A percentile compares a stretch with the other conserved stretches of the same genome.
Evolutionary conservation across 2,797 vertebrate species (phyloP).

Genomic region (Uromys caudimaculatus): DNA sequence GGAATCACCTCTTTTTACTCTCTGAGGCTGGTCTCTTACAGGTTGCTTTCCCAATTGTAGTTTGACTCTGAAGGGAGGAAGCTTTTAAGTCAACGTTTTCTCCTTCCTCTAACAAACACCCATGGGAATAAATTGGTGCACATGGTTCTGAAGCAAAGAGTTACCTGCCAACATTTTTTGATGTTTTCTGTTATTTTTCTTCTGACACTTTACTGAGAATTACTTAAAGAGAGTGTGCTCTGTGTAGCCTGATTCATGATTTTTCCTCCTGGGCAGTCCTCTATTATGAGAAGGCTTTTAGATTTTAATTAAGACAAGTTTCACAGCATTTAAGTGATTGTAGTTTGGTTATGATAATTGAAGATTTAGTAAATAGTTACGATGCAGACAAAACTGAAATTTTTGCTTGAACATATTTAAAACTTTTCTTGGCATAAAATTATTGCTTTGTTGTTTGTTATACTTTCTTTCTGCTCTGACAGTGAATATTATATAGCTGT

Average conservation of each 20-base stretch:
- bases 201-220: not conserved
- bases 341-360: conserved; percentile 26
- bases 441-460: not conserved
- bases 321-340: conserved; percentile 22
- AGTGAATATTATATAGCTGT: not conserved
- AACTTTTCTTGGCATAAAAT: not conserved
- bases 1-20: not conserved
- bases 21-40: not conserved
- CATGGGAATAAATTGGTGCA: not conserved
- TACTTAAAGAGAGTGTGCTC: not conserved
- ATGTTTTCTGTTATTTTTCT: conserved; percentile 22
- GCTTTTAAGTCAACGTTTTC: not conserved
- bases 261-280: not conserved
- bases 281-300: not conserved
- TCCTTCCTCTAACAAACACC: not conserved
- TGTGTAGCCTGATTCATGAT: not conserved
- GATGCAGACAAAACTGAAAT: not conserved
- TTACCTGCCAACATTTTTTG: not conserved
- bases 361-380: not conserved
- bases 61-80: not conserved
- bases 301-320: conserved; percentile 52
- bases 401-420: conserved; percentile 49
- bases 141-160: not conserved
- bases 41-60: not conserved
- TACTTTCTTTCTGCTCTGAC: not conserved